phyloP scores from a whole-genome alignment of 2,113 vertebrate species.

The Tragulus kanchil region DNA sequence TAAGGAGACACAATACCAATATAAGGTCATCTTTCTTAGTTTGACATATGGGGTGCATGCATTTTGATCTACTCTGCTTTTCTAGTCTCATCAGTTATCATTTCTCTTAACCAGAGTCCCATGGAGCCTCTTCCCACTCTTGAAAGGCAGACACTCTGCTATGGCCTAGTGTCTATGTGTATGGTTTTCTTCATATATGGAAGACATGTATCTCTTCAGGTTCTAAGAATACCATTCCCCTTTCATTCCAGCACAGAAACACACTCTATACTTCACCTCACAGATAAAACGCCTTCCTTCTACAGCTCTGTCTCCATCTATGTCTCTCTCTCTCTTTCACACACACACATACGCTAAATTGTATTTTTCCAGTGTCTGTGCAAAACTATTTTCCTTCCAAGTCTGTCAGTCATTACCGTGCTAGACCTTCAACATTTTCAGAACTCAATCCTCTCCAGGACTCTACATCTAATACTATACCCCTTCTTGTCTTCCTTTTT shows the following conservation, averaged over 20 bases:
- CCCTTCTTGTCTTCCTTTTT: neutral
- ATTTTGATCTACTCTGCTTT: neutral
- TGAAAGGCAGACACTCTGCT: neutral
- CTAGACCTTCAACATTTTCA: neutral
- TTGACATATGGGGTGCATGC: neutral
- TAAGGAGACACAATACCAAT: neutral
- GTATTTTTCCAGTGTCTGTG: neutral
- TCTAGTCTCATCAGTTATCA: neutral
- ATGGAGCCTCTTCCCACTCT: neutral
- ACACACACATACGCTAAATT: neutral
- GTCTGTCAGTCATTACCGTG: neutral
- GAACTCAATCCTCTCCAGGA: neutral
- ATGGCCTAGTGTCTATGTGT: neutral
- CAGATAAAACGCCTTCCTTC: neutral
- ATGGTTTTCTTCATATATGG: neutral
- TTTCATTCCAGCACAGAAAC: neutral
- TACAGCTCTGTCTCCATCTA: neutral
- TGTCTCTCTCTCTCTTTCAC: rapidly evolving
- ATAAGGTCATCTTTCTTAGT: neutral
- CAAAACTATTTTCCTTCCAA: neutral
- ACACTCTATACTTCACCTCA: neutral
- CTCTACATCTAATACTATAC: neutral
- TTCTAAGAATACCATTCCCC: rapidly evolving
- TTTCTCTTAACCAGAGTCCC: neutral
- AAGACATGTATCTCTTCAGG: neutral